phyloP scores from a whole-genome alignment of 1,140 invertebrate genomes.

The Mizuhopecten yessoensis region DNA sequence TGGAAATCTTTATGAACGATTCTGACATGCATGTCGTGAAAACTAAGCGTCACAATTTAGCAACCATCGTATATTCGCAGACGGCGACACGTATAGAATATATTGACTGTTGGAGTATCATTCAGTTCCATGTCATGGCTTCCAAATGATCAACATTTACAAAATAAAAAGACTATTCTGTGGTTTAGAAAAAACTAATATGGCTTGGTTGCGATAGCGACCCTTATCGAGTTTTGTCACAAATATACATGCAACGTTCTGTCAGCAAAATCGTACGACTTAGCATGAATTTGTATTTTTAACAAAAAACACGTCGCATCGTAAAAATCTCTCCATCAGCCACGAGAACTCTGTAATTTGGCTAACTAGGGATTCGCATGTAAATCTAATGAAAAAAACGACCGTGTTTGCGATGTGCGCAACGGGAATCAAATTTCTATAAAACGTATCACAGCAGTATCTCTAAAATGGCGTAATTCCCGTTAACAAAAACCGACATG shows the following conservation, averaged over 20 bases:
- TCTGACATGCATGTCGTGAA: too few species aligned
- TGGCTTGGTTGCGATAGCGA: background rate
- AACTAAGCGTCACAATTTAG: too few species aligned
- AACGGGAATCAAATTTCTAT: slow-evolving; percentile 1
- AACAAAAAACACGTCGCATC: background rate
- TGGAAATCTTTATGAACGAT: too few species aligned
- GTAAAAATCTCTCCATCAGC: background rate
- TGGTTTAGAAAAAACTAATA: background rate
- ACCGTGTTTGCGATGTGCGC: background rate
- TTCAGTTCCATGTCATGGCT: background rate
- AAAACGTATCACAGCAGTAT: background rate
- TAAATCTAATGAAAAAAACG: background rate
- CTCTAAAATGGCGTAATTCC: background rate
- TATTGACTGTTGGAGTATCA: background rate
- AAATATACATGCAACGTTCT: background rate
- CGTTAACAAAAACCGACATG: background rate
- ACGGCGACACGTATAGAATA: background rate
- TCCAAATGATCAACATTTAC: background rate
- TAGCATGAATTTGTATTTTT: background rate
- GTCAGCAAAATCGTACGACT: background rate
- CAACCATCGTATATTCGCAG: background rate
- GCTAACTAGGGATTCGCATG: background rate
- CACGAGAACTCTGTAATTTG: background rate
- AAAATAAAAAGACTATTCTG: background rate
- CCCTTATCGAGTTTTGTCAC: background rate